A percentile compares a stretch with the other conserved stretches of the same genome.
phyloP scores from a whole-genome alignment of 2,888 invertebrate genomes.

The Dorcus hopei region DNA sequence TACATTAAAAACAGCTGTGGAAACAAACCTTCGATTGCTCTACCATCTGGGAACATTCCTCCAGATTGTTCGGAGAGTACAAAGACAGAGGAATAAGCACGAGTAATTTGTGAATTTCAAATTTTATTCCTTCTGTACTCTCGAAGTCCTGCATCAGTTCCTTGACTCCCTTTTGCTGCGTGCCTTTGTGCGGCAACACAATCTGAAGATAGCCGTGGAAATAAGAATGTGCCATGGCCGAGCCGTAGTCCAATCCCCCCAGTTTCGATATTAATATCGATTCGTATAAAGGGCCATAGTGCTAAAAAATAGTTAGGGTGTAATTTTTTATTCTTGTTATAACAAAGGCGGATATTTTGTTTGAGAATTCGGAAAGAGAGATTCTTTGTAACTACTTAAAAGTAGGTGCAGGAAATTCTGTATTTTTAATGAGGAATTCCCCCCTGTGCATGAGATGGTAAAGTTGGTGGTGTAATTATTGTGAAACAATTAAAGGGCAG shows the following conservation, averaged over 20 bases:
- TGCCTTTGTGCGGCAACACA: conserved; percentile 53
- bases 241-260: conserved; percentile 56
- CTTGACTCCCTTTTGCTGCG: conserved; percentile 39
- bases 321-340: too few species aligned
- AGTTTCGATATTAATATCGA: conserved; percentile 40
- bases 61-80: conserved; percentile 56
- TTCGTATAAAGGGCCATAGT: conserved; percentile 34
- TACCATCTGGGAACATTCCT: conserved; percentile 26
- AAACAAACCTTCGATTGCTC: conserved; percentile 35
- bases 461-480: too few species aligned
- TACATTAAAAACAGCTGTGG: too few species aligned
- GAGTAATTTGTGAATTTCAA: conserved; percentile 58
- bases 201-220: conserved; percentile 62
- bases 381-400: too few species aligned
- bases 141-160: conserved; percentile 50
- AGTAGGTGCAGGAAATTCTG: too few species aligned
- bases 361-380: too few species aligned
- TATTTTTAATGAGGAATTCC: too few species aligned
- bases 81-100: conserved; percentile 60
- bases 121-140: conserved; percentile 47
- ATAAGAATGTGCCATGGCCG: conserved; percentile 64
- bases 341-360: too few species aligned
- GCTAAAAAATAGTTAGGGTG: conserved; percentile 28
- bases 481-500: too few species aligned
- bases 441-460: too few species aligned